A percentile compares a stretch with the other conserved stretches of the same genome.
Evolutionary conservation across 30 jellyfish, hydroid and myxozoan species (phyloP).

Genomic region (Hydractinia symbiolongicarpus): DNA sequence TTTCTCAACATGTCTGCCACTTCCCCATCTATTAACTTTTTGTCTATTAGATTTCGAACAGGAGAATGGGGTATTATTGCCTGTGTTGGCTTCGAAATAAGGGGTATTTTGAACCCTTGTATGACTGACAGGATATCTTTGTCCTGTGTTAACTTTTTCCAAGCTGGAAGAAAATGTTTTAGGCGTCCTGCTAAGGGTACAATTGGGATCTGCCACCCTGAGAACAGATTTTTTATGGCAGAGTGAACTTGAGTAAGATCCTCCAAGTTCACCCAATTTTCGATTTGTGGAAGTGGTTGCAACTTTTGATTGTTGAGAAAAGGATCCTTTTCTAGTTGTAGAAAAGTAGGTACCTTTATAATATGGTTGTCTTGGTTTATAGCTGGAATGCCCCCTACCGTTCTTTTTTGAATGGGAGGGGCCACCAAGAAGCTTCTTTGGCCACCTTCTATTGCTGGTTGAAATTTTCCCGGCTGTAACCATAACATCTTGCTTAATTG

Average conservation of each 20-base stretch:
- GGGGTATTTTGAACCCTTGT: slow-evolving; percentile 8
- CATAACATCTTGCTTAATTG: not conserved
- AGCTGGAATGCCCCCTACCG: not conserved
- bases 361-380: not conserved
- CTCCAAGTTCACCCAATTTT: slow-evolving; percentile 15
- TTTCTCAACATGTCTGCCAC: too few species aligned
- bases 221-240: not conserved
- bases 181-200: not conserved
- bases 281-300: not conserved
- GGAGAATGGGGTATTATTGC: not conserved
- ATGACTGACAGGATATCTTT: slow-evolving; percentile 3
- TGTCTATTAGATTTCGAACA: not conserved
- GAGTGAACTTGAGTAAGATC: slow-evolving; percentile 1
- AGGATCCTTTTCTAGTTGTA: not conserved
- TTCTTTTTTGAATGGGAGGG: not conserved
- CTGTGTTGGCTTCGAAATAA: not conserved
- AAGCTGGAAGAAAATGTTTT: not conserved
- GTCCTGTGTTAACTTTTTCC: slow-evolving; percentile 1
- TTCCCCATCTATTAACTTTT: not conserved
- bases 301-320: not conserved
- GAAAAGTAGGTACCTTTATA: not conserved
- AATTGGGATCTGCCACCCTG: not conserved
- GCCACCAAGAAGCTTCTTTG: not conserved
- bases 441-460: too few species aligned
- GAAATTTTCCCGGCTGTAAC: not conserved